Evolutionary conservation across 2,888 invertebrate species (phyloP).

Genomic region (Tenodera sinensis): DNA sequence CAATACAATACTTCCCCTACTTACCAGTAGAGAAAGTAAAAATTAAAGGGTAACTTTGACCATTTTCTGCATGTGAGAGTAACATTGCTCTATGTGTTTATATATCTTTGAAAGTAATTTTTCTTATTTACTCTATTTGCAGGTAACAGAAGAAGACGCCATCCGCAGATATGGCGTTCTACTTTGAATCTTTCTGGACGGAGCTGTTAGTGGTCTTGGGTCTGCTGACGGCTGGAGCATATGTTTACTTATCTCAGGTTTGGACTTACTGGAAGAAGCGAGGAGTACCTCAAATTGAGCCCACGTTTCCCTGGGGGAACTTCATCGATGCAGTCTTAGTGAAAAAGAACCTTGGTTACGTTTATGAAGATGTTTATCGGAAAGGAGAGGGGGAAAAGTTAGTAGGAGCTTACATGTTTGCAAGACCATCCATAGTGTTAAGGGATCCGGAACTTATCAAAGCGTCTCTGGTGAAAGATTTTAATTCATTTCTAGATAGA

Average conservation of each 20-base stretch:
- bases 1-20: too few relatives aligned
- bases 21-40: too few relatives aligned
- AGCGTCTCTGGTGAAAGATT: conserved; percentile 9
- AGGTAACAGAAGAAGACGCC: too few relatives aligned
- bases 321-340: not conserved
- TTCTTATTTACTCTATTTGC: too few relatives aligned
- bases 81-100: too few relatives aligned
- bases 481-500: conserved; percentile 26
- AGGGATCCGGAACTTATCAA: conserved; percentile 36
- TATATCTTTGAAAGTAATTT: too few relatives aligned
- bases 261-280: not conserved
- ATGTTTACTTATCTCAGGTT: not conserved
- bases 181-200: not conserved
- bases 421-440: conserved; percentile 40
- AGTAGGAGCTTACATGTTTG: conserved; percentile 41
- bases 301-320: not conserved
- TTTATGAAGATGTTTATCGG: not conserved
- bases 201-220: not conserved
- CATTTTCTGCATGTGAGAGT: too few relatives aligned
- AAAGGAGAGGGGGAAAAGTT: conserved; percentile 41
- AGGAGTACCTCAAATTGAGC: not conserved
- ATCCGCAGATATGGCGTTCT: not conserved
- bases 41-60: too few relatives aligned
- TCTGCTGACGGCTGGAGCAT: not conserved
- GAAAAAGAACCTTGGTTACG: not conserved